A percentile compares a stretch with the other conserved stretches of the same genome.
Evolutionary conservation across 2,797 vertebrate species (phyloP).

Genomic region (Geotrypetes seraphini): DNA sequence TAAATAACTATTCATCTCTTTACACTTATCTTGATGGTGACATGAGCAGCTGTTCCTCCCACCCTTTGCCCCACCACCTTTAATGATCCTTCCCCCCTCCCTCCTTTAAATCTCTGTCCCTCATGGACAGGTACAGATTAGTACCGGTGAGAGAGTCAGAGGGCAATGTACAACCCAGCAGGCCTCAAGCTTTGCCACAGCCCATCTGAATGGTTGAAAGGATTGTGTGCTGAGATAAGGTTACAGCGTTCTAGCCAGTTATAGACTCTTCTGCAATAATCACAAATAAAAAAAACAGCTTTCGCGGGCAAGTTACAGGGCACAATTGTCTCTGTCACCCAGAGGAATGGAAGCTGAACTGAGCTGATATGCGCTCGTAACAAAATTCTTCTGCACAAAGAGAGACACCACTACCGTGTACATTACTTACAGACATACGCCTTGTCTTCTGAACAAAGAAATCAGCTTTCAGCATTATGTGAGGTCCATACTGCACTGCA

Average conservation of each 20-base stretch:
- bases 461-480: too few relatives aligned
- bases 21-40: conserved; percentile 64
- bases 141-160: conserved; percentile 30
- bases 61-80: neutral
- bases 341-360: conserved; percentile 26
- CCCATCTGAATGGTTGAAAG: too few relatives aligned
- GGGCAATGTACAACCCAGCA: conserved; percentile 22
- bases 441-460: conserved; percentile 37
- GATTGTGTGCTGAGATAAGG: conserved; percentile 51
- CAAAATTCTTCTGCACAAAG: conserved; percentile 25
- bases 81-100: conserved; percentile 12
- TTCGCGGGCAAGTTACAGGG: conserved; percentile 56
- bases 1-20: conserved; percentile 81
- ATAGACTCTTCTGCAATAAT: conserved; percentile 26
- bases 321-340: conserved; percentile 49
- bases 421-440: conserved; percentile 13
- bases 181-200: conserved; percentile 22
- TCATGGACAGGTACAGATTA: conserved; percentile 50
- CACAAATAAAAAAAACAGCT: conserved; percentile 50
- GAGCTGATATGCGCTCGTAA: conserved; percentile 10
- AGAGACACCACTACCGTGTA: conserved; percentile 22
- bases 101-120: conserved; percentile 25
- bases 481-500: too few relatives aligned
- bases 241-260: conserved; percentile 55
- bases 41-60: conserved; percentile 67